These are phyloP conservation scores for Crotalus horridus DNA, from an alignment of 2,113 vertebrate species.

Conservation along the genomic window DNA sequence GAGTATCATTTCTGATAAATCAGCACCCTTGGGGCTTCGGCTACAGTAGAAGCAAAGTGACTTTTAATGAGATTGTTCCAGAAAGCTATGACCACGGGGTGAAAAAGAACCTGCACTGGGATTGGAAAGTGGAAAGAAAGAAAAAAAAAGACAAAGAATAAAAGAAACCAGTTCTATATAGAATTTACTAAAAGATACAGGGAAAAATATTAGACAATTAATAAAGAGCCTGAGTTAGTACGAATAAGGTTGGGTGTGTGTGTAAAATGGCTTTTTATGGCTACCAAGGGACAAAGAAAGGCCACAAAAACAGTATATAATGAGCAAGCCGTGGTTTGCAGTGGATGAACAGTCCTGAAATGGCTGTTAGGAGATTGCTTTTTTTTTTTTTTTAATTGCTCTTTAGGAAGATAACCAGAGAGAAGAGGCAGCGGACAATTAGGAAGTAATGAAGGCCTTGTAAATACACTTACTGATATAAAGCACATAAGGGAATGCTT, in stretches of 20 bases:
- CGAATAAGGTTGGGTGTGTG: neutral
- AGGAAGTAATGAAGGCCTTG: constrained; percentile 69
- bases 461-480: constrained; percentile 70
- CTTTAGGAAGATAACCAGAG: constrained; percentile 64
- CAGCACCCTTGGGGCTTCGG: neutral
- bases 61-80: neutral
- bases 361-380: constrained; percentile 54
- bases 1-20: constrained; percentile 22
- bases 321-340: constrained; percentile 43
- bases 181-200: neutral
- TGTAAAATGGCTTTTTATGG: constrained; percentile 41
- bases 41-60: neutral
- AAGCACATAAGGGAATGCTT: constrained; percentile 54
- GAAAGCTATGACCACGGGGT: neutral
- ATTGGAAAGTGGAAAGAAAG: neutral
- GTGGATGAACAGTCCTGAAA: constrained; percentile 56
- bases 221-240: neutral
- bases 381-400: constrained; percentile 56
- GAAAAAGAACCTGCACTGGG: fast-evolving
- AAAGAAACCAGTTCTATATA: fast-evolving
- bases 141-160: neutral
- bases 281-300: constrained; percentile 4
- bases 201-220: neutral
- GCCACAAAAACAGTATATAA: constrained; percentile 40
- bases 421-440: constrained; percentile 64